Evolutionary conservation across 2,113 vertebrate genomes (phyloP), one percentile per base, ranked within the genome.

Genomic region (Trinectes maculatus): DNA sequence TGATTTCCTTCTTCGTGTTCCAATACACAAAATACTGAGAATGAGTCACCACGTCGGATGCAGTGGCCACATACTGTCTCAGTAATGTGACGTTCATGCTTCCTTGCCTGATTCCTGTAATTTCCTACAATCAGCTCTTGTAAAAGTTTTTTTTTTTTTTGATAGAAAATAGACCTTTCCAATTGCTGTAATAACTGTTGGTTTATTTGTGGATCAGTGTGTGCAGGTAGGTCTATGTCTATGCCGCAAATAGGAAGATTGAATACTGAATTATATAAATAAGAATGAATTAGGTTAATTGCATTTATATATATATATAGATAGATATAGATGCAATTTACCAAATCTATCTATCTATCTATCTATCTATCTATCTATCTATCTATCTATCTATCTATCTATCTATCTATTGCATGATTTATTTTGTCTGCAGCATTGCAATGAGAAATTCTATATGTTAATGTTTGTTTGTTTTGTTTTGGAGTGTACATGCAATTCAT

Each of bases 21-120:
- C 44, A 26, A 51, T 42, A 63, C 3, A 11, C 31, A 13, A 29
- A 26, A 37, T 28, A 29, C 26, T 51, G 18, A 8, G n/a, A 53
- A 39, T 90, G 79, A 88, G 68, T 87, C 83, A 84, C 18, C 6
- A 1, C 33, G 19, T 8, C 18, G 10, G 47, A 72, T 44, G 55
- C 7, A 25, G 51, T 49, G 29, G 31, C 53, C 21, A 24, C 51
- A 71, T 56, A 42, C 5, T 57, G 11, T 8, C n/a, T 62, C 22
- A 36, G 13, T 22, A 31, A 44, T 43, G 57, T 69, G 51, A 64
- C 44, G 39, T 40, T 40, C 42, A 34, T 44, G 18, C 28, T 56
- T 26, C 21, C 10, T 26, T 2, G 1, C 59, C 64, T 48, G 63
- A 64, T 61, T 69, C 43, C 71, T 78, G 48, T 66, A 51, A 80